phyloP scores from a whole-genome alignment of 1,140 invertebrate genomes.

The Dreissena polymorpha region DNA sequence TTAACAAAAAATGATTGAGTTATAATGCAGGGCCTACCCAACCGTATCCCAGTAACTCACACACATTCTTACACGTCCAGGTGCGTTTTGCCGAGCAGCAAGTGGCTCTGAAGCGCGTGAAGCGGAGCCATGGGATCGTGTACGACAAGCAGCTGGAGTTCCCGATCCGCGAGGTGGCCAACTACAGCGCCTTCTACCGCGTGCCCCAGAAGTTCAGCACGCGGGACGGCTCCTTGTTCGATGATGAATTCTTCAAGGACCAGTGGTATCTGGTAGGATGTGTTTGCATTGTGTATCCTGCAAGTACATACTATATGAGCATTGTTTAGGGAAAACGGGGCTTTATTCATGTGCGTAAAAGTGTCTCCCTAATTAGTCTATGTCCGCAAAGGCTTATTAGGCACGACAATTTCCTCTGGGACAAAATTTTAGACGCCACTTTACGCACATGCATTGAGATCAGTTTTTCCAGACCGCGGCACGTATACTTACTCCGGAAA shows the following conservation, averaged over 20 bases:
- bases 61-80: slow-evolving; percentile 44
- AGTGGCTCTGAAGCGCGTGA: slow-evolving; percentile 64
- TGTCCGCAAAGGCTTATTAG: no score
- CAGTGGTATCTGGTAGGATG: slow-evolving; percentile 80
- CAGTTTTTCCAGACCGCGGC: no score
- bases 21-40: no score
- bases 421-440: no score
- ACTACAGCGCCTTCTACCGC: slow-evolving; percentile 66
- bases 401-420: no score
- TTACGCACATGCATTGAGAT: no score
- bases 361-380: no score
- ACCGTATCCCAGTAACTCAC: no score
- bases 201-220: slow-evolving; percentile 23
- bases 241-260: slow-evolving; percentile 69
- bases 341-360: no score
- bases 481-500: no score
- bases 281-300: neutral
- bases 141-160: slow-evolving; percentile 74
- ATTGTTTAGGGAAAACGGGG: neutral
- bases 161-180: slow-evolving; percentile 62
- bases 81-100: slow-evolving; percentile 73
- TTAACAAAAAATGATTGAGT: no score
- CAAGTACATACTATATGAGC: neutral
- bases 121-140: slow-evolving; percentile 64
- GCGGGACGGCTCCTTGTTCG: slow-evolving; percentile 36